phyloP scores from a whole-genome alignment of 1,140 invertebrate genomes.

The Trinorchestia longiramus region DNA sequence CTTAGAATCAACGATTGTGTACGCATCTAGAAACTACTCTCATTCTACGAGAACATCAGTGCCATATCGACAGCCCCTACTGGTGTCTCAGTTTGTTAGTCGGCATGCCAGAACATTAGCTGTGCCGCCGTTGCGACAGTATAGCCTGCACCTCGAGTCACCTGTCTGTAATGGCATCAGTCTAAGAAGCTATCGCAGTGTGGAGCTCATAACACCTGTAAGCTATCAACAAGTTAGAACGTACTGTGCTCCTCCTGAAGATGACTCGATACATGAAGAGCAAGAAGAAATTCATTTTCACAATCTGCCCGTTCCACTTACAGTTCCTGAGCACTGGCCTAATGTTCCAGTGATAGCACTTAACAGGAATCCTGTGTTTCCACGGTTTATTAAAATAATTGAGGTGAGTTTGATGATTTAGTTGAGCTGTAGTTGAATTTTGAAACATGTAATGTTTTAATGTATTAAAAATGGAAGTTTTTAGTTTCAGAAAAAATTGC shows the following conservation, averaged over 20 bases:
- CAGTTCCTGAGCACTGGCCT: conserved; percentile 97
- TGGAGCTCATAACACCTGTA: too few relatives aligned
- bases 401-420: conserved; percentile 77
- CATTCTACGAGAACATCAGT: too few relatives aligned
- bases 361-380: conserved; percentile 95
- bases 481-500: too few relatives aligned
- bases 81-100: too few relatives aligned
- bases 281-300: conserved; percentile 59
- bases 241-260: conserved; percentile 10
- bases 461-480: neutral
- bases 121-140: too few relatives aligned
- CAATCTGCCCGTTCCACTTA: conserved; percentile 84
- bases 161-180: too few relatives aligned
- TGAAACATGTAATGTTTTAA: neutral
- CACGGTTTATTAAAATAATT: conserved; percentile 97
- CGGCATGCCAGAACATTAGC: too few relatives aligned
- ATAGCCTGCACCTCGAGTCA: too few relatives aligned
- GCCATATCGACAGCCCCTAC: too few relatives aligned
- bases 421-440: neutral
- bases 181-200: too few relatives aligned
- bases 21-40: too few relatives aligned
- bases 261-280: neutral
- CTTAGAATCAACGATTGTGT: too few relatives aligned
- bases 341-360: conserved; percentile 95
- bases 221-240: neutral